These are phyloP conservation scores for Echiichthys vipera DNA, from an alignment of 2,797 vertebrate genomes.

Conservation along the genomic window DNA sequence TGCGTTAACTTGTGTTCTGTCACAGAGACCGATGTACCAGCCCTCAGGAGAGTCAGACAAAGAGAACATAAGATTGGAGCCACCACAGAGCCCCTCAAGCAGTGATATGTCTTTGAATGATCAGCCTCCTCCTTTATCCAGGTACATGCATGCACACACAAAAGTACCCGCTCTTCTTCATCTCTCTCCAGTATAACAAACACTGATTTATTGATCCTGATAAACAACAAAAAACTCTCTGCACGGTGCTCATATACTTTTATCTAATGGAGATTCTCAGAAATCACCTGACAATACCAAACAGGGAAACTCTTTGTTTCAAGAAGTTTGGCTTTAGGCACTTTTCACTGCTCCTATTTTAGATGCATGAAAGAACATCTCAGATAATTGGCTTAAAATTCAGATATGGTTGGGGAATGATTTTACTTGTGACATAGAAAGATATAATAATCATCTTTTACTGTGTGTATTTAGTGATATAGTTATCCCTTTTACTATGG, in stretches of 20 bases:
- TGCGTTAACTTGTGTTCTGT: conserved; percentile 30
- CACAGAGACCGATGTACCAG: conserved; percentile 90
- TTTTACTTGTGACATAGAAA: not conserved
- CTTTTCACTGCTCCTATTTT: conserved; percentile 29
- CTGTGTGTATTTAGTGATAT: not conserved
- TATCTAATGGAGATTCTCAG: conserved; percentile 3
- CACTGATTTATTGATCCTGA: not conserved
- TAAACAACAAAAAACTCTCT: conserved; percentile 5
- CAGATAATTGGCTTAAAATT: conserved; percentile 14
- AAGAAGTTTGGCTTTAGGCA: conserved; percentile 40
- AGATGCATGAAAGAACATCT: conserved; percentile 13
- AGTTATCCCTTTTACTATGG: not conserved
- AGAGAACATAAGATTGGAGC: conserved; percentile 94
- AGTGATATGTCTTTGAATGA: conserved; percentile 94
- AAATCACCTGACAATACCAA: conserved; percentile 43
- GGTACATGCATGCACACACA: conserved; percentile 66
- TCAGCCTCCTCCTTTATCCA: conserved; percentile 78
- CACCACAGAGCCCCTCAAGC: conserved; percentile 93
- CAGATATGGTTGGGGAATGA: not conserved
- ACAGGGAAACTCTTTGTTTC: conserved; percentile 58
- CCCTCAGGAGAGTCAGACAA: conserved; percentile 99
- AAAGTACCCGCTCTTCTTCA: not conserved
- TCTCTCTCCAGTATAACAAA: not conserved
- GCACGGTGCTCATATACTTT: not conserved
- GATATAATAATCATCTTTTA: conserved; percentile 1